Base-by-base conservation (phyloP, 2,888 invertebrate species). In the Polietes domitor region DNA sequence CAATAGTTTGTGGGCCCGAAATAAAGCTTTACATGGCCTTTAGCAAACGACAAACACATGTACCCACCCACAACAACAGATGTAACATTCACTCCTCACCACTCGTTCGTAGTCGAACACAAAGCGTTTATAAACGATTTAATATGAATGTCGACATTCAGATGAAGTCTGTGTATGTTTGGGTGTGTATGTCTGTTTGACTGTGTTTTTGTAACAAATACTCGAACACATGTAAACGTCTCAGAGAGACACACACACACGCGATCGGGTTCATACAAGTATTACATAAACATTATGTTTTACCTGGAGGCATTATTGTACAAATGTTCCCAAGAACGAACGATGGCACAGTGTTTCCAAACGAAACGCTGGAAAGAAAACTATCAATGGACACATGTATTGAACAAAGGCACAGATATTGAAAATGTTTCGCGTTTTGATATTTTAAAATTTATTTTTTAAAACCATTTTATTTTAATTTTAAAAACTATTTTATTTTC, bases 201-300 rank as follows among this genome's bases (percentile, higher is more conserved):
- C 1, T 37, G 37, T 3, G 37, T 37, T 37, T 37, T 37, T 3
- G 6, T 37, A 37, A n/a, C 47, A 47, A 47, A 65, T 37, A 65
- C 19, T 65, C 37, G 10, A 63, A 63, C 32, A 32, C 63, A 63
- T 63, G 65, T 65, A 65, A 65, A 19, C 17, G 41, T 68, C 24
- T 61, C 17, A 15, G 17, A 61, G 15, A n/a, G 4, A 2, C 19
- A 28, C 37, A 43, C 6, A 26, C 19, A 74, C 21, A 41, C 15
- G 47, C 55, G 50, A n/a, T 32, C 17, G n/a, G n/a, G n/a, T n/a
- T n/a, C n/a, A n/a, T n/a, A n/a, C n/a, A 77, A 12, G 4, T 70
- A 58, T 74, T 71, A 43, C 63, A 80, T 61, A 77, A 80, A 77
- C 47, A 78, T 77, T 63, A 65, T 75, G 80, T 81, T 80, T 75